Evolutionary conservation across 2,797 vertebrate genomes (phyloP).

Genomic region (Sebastes minor): DNA sequence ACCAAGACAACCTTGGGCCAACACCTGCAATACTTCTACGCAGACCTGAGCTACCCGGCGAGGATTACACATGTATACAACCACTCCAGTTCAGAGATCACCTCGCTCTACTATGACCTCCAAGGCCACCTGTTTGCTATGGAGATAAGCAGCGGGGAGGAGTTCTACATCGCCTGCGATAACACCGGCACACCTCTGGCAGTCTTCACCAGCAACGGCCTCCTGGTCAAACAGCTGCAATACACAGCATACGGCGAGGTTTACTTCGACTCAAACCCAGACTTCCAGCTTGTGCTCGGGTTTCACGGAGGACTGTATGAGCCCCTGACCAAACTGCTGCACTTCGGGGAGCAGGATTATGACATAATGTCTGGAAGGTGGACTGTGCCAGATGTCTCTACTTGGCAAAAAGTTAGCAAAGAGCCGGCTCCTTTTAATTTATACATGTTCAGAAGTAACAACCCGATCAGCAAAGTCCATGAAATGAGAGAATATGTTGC

Average conservation of each 20-base stretch:
- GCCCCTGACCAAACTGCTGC: constrained; percentile 94
- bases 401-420: constrained; percentile 91
- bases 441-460: constrained; percentile 98
- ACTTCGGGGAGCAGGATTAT: constrained; percentile 96
- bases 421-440: constrained; percentile 96
- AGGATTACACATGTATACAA: constrained; percentile 98
- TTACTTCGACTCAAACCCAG: constrained; percentile 97
- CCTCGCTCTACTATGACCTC: constrained; percentile 97
- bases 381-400: constrained; percentile 93
- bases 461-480: constrained; percentile 97
- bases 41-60: constrained; percentile 93
- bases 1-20: constrained; percentile 93
- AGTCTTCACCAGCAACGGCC: constrained; percentile 96
- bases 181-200: constrained; percentile 95
- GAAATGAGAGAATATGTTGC: constrained; percentile 96
- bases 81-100: constrained; percentile 97
- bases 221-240: constrained; percentile 97
- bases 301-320: constrained; percentile 97
- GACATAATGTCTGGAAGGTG: constrained; percentile 97
- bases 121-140: constrained; percentile 98
- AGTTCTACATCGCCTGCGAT: constrained; percentile 98
- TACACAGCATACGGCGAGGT: constrained; percentile 98
- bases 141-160: constrained; percentile 98
- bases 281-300: constrained; percentile 96
- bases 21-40: constrained; percentile 97